A percentile compares a stretch with the other conserved stretches of the same genome.
Conservation (phyloP, 2,797 vertebrate genomes). For the Melanotaenia parkinsoni region DNA sequence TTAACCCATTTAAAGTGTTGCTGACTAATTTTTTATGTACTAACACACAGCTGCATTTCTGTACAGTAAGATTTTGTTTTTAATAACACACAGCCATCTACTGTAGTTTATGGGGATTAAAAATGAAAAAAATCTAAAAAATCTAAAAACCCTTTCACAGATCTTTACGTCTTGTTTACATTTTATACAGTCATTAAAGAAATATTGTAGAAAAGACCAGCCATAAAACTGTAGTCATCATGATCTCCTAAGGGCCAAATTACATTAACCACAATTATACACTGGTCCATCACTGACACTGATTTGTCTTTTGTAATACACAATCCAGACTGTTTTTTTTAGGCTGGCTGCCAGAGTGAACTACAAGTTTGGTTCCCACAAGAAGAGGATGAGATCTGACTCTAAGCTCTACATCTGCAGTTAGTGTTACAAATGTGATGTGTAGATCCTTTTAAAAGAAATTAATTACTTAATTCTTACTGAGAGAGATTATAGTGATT, state of each 20-base stretch:
- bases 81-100: not conserved
- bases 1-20: not conserved
- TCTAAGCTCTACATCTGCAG: conserved; percentile 15
- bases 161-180: conserved; percentile 3
- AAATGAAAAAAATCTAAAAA: not conserved
- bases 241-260: conserved; percentile 33
- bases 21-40: no score
- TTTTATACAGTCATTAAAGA: not conserved
- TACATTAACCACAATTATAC: conserved; percentile 38
- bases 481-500: not conserved
- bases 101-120: not conserved
- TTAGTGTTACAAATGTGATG: conserved; percentile 13
- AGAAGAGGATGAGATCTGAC: conserved; percentile 41
- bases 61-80: no score
- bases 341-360: conserved; percentile 47
- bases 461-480: not conserved
- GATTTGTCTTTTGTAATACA: conserved; percentile 49
- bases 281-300: conserved; percentile 18
- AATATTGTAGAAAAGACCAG: conserved; percentile 19
- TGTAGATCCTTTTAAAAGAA: not conserved
- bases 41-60: no score
- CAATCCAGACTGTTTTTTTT: conserved; percentile 57
- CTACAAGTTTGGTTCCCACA: conserved; percentile 43
- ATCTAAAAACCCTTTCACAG: not conserved
- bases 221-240: conserved; percentile 38